Conservation (phyloP, 1,140 invertebrate genomes). For the Ceratina calcarata region DNA sequence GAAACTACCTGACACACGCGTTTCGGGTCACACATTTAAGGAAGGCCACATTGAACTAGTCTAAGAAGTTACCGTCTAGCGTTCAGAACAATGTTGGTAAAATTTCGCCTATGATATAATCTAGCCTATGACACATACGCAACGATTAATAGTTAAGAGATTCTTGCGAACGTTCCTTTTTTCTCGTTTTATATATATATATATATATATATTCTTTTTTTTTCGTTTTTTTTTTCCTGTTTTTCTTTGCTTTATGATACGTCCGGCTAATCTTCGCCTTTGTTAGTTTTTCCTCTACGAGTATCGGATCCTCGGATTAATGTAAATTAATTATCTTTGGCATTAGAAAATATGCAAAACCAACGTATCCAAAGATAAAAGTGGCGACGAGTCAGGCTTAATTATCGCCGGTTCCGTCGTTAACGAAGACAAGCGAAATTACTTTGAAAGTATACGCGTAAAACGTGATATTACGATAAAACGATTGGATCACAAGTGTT, state of each 20-base stretch:
- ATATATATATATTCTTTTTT: constrained; percentile 18
- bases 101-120: constrained; percentile 55
- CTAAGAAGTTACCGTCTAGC: constrained; percentile 76
- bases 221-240: background rate
- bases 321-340: constrained; percentile 37
- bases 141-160: constrained; percentile 58
- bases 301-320: constrained; percentile 25
- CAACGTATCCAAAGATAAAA: constrained; percentile 29
- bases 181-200: constrained; percentile 13
- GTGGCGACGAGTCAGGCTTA: constrained; percentile 9
- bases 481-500: constrained; percentile 47
- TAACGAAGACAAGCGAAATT: constrained; percentile 40
- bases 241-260: constrained; percentile 22
- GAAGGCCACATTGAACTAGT: constrained; percentile 81
- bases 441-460: constrained; percentile 27
- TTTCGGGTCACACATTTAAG: constrained; percentile 76
- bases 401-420: constrained; percentile 7
- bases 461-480: constrained; percentile 11
- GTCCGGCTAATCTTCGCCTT: constrained; percentile 60
- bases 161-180: constrained; percentile 42
- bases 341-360: constrained; percentile 17
- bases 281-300: background rate
- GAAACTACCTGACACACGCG: constrained; percentile 68
- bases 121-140: constrained; percentile 57
- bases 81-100: constrained; percentile 68